phyloP scores from a whole-genome alignment of 2,113 vertebrate genomes.

The Empidonax traillii region DNA sequence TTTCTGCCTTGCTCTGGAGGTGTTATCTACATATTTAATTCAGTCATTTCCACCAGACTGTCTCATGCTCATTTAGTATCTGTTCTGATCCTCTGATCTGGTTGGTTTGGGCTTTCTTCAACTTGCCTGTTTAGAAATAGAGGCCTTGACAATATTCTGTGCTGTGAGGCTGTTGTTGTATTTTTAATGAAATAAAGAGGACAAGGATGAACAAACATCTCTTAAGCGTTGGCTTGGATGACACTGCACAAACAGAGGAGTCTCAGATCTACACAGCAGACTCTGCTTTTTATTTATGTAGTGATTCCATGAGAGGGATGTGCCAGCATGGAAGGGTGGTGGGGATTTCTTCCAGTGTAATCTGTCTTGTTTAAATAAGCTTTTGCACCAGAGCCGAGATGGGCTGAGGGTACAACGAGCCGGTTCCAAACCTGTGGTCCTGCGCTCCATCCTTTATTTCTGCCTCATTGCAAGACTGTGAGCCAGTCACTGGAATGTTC shows the following conservation, averaged over 20 bases:
- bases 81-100: neutral
- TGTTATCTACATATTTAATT: conserved; percentile 1
- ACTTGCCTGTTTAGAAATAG: neutral
- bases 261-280: fast-evolving
- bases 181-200: neutral
- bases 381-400: neutral
- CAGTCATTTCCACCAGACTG: neutral
- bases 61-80: conserved; percentile 12
- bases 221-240: neutral
- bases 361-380: neutral
- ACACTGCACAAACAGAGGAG: neutral
- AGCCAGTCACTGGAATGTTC: neutral
- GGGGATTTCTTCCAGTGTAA: neutral
- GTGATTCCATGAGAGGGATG: neutral
- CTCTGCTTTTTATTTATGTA: neutral
- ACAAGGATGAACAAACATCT: neutral
- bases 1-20: neutral
- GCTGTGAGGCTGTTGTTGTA: neutral
- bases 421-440: neutral
- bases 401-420: neutral
- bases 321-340: neutral
- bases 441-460: neutral
- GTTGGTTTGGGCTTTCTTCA: conserved; percentile 36
- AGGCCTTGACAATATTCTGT: neutral
- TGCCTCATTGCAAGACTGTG: neutral